Conservation (phyloP, 2,888 invertebrate genomes). For the Timandra comae region DNA sequence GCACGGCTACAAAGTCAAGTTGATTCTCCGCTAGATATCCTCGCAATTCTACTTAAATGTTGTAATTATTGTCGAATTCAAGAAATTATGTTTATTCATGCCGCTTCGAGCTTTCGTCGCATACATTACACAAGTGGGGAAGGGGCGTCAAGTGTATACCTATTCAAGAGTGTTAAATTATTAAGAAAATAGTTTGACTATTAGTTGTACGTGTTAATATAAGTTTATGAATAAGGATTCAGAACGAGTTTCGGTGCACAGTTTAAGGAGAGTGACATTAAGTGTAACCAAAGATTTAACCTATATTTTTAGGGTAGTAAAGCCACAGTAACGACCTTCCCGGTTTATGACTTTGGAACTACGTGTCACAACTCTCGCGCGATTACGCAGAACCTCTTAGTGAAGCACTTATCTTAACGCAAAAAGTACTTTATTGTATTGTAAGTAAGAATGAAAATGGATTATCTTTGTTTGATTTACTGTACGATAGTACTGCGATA, state of each 20-base stretch:
- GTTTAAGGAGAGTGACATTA: slow-evolving; percentile 13
- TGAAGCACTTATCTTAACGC: slow-evolving; percentile 9
- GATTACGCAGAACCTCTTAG: slow-evolving; percentile 16
- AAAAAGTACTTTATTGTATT: slow-evolving; percentile 11
- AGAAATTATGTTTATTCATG: not conserved
- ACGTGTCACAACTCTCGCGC: slow-evolving; percentile 21
- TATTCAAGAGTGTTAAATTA: too few species aligned
- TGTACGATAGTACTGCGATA: slow-evolving; percentile 7
- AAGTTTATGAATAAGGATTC: too few species aligned
- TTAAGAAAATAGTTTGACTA: too few species aligned
- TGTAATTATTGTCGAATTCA: slow-evolving; percentile 5
- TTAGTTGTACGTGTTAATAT: too few species aligned
- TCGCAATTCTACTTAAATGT: slow-evolving; percentile 19
- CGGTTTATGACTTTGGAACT: slow-evolving; percentile 23
- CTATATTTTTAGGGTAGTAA: slow-evolving; percentile 17
- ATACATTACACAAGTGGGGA: too few species aligned
- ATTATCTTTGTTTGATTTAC: slow-evolving; percentile 6
- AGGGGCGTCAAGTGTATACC: too few species aligned
- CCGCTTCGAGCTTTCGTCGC: too few species aligned
- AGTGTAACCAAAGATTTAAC: slow-evolving; percentile 14
- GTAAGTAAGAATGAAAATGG: slow-evolving; percentile 8
- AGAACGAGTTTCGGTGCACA: too few species aligned
- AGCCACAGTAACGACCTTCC: slow-evolving; percentile 15
- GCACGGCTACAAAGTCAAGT: slow-evolving; percentile 34
- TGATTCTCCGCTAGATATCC: slow-evolving; percentile 40